These are phyloP conservation scores for Eupithecia dodoneata DNA, from an alignment of 2,888 invertebrate species.

Conservation along the genomic window DNA sequence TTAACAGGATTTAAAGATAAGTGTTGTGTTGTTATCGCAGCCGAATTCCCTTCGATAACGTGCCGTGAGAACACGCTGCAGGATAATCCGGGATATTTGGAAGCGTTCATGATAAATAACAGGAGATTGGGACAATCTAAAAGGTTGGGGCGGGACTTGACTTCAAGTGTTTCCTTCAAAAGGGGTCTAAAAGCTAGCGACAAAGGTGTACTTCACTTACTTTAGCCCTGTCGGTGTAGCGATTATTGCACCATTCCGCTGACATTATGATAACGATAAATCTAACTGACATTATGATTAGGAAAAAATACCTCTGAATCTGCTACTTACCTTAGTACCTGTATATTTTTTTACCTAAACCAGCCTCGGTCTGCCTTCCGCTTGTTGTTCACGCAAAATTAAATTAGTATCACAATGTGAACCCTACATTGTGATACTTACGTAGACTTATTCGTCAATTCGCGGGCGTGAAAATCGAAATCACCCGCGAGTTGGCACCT, in stretches of 20 bases:
- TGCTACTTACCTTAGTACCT: no score
- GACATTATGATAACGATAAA: no score
- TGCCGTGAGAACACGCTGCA: conserved; percentile 67
- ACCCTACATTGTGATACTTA: no score
- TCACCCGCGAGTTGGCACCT: no score
- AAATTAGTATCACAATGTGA: no score
- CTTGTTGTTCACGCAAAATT: no score
- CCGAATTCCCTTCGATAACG: conserved; percentile 70
- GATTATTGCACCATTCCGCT: not conserved
- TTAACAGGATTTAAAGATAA: conserved; percentile 63
- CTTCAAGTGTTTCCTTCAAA: conserved; percentile 44
- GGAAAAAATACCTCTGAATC: no score
- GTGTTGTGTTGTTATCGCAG: conserved; percentile 66
- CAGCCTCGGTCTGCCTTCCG: no score
- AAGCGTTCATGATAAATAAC: conserved; percentile 56
- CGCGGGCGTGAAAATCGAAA: no score
- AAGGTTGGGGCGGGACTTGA: conserved; percentile 48
- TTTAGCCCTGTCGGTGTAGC: not conserved
- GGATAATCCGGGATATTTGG: conserved; percentile 62
- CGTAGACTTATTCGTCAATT: no score
- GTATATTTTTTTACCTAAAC: no score
- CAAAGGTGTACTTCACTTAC: not conserved
- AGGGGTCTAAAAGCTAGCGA: not conserved
- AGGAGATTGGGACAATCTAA: conserved; percentile 52
- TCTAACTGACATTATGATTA: no score